Percentiles rank a stretch among this genome's conserved stretches.
These are phyloP conservation scores for Girardia tigrina DNA, from an alignment of 2,888 invertebrate genomes.

Conservation along the genomic window DNA sequence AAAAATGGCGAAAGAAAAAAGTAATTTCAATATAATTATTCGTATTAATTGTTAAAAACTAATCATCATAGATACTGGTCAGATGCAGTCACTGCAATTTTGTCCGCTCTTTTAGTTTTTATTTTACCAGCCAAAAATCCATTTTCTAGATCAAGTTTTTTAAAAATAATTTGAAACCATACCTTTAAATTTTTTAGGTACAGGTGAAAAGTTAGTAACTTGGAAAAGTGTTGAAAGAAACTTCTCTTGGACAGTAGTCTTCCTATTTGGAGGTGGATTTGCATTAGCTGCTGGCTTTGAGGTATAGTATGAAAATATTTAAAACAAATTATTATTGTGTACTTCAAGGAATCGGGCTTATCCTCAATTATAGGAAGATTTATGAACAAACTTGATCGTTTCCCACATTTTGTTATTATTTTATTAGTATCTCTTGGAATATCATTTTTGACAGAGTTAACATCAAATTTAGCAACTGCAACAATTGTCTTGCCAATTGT, in stretches of 20 bases:
- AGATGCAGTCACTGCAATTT: conserved; percentile 57
- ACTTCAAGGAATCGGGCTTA: conserved; percentile 27
- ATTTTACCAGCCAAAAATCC: conserved; percentile 63
- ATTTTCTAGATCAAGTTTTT: neutral
- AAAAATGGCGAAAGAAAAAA: too few species aligned
- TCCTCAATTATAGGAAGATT: conserved; percentile 28
- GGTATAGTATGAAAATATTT: conserved; percentile 41
- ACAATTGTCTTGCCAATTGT: conserved; percentile 29
- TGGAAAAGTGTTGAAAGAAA: conserved; percentile 73
- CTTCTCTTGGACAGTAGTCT: conserved; percentile 75
- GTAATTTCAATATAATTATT: too few species aligned
- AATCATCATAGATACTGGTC: conserved; percentile 46
- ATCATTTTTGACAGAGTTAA: conserved; percentile 28
- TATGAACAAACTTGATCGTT: neutral
- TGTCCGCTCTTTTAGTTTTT: conserved; percentile 68
- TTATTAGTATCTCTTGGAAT: neutral
- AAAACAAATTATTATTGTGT: neutral
- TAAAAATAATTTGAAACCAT: too few species aligned
- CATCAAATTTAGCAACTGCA: conserved; percentile 32
- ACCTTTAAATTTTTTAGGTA: neutral
- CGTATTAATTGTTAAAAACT: too few species aligned
- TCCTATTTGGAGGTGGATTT: conserved; percentile 70
- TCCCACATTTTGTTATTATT: conserved; percentile 12
- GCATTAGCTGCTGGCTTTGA: conserved; percentile 72
- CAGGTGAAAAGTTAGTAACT: conserved; percentile 41